Conservation (phyloP, 1,140 invertebrate species). For the Halesus radiatus region DNA sequence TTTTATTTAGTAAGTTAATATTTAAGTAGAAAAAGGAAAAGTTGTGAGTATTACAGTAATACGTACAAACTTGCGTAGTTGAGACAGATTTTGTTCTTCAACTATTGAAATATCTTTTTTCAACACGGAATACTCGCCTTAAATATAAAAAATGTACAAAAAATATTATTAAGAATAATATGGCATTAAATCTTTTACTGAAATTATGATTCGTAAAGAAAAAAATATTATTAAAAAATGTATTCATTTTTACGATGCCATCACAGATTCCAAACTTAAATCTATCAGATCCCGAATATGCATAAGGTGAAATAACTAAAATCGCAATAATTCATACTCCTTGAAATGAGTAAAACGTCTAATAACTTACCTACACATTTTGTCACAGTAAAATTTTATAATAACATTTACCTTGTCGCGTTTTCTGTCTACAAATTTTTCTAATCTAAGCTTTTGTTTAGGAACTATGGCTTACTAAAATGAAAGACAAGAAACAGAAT, state of each 20-base stretch:
- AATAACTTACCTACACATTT: too few species aligned
- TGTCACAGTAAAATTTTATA: too few species aligned
- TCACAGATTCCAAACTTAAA: slow-evolving; percentile 25
- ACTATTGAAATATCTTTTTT: not conserved
- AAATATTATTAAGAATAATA: not conserved
- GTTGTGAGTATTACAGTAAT: not conserved
- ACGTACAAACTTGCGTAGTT: not conserved
- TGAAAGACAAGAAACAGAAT: too few species aligned
- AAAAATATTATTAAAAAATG: too few species aligned
- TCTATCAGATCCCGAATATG: slow-evolving; percentile 19
- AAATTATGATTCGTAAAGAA: too few species aligned
- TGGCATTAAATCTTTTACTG: not conserved
- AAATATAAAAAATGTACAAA: not conserved
- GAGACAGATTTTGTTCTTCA: not conserved
- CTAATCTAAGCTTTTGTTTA: too few species aligned
- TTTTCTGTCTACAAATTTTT: too few species aligned
- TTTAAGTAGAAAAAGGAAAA: too few species aligned
- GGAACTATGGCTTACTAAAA: too few species aligned
- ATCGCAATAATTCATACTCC: not conserved
- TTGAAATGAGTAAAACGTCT: too few species aligned
- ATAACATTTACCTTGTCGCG: not conserved
- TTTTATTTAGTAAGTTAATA: too few species aligned
- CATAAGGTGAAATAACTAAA: not conserved
- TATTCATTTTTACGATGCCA: not conserved
- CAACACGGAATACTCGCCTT: not conserved